Conservation (phyloP, 2,113 vertebrate species). For the Mixornis gularis region DNA sequence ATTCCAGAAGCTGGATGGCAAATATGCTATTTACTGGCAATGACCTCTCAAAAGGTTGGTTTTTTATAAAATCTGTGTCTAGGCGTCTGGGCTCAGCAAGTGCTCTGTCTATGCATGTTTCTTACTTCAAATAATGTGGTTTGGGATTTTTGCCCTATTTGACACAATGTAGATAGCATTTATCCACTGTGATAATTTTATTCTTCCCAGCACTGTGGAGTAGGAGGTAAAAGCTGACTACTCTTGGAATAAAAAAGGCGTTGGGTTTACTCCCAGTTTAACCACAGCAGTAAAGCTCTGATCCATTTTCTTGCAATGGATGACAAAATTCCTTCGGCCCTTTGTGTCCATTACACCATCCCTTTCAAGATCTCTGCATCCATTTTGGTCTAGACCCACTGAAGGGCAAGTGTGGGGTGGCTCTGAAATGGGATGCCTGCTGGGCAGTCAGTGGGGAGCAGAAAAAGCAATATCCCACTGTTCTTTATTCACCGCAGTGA, state of each 20-base stretch:
- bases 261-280: not conserved
- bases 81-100: not conserved
- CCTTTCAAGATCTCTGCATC: not conserved
- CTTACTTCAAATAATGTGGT: not conserved
- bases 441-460: not conserved
- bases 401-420: rapidly evolving
- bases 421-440: not conserved
- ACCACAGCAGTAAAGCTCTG: not conserved
- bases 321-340: not conserved
- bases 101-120: not conserved
- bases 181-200: not conserved
- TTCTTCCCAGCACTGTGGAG: not conserved
- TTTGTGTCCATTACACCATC: too few species aligned
- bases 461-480: not conserved
- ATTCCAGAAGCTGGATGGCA: not conserved
- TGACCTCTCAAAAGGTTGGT: not conserved
- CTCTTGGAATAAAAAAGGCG: not conserved
- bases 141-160: not conserved
- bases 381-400: not conserved
- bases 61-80: not conserved
- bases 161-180: not conserved
- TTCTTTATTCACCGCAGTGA: not conserved
- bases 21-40: not conserved
- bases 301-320: not conserved
- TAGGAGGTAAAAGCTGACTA: not conserved